Base-by-base conservation (phyloP, 2,888 invertebrate genomes). In the Sinelater perroti region DNA sequence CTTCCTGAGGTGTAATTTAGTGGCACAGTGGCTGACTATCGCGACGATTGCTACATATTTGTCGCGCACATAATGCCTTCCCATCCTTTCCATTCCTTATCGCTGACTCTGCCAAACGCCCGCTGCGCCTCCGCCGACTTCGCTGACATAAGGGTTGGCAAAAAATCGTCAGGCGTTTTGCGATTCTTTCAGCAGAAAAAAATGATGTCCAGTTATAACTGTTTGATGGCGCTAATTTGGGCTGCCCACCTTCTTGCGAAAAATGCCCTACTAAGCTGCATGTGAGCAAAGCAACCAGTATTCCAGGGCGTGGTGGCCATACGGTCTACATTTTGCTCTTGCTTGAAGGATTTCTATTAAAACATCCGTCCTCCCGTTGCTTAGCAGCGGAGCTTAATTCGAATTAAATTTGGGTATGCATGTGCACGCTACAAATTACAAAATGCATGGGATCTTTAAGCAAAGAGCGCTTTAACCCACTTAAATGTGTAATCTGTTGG, bases 21-120 rank as follows among this genome's bases (percentile, higher is more conserved):
- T 47, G 58, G 61, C 57, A 54, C 57, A 60, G 63, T 40, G 28
- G 58, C 54, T 49, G 61, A 63, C 63, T 66, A 65, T 67, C 65
- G 65, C 58, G 58, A 59, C 66, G 65, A 66, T 68, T 67, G 67
- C 68, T 64, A 67, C 64, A 66, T 67, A 68, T 68, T 68, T 66
- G 66, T 68, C 66, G 62, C 60, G 56, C 61, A 64, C 64, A 67
- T 66, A 67, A 67, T 62, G 60, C 56, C 53, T 55, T 56, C 61
- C 60, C 62, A 60, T 67, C 62, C 63, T 62, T 66, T 56, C 62
- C 63, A 56, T 64, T 57, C 49, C 56, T 58, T 58, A 59, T 63
- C 56, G 58, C 61, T 59, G 66, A 63, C 68, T 69, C 66, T 66
- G 66, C 69, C 67, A 65, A 70, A 67, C 66, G 55, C 65, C 61